These are phyloP conservation scores for Fratercula arctica DNA, from an alignment of 2,797 vertebrate species.

Conservation along the genomic window DNA sequence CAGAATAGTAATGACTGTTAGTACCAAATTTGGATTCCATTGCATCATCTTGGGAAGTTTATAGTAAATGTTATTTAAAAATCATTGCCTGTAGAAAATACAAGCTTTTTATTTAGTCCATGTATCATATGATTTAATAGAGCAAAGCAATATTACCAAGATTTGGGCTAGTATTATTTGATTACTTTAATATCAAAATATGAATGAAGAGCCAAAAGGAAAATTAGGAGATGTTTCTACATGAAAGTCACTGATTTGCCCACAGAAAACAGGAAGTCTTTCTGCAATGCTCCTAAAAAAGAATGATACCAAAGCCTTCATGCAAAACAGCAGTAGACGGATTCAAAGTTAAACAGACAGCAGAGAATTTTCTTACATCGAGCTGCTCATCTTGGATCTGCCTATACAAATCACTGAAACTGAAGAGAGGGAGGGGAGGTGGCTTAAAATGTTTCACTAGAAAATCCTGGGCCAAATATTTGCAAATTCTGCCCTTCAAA, in stretches of 20 bases:
- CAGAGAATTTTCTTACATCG: not conserved
- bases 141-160: not conserved
- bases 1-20: not conserved
- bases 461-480: not conserved
- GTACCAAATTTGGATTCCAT: not conserved
- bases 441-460: not conserved
- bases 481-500: not conserved
- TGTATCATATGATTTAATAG: not conserved
- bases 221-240: not conserved
- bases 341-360: not conserved
- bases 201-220: not conserved
- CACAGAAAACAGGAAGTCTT: not conserved
- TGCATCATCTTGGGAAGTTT: not conserved
- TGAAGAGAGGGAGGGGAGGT: rapidly evolving
- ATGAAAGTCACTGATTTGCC: not conserved
- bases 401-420: not conserved
- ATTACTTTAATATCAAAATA: not conserved
- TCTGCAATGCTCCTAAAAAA: not conserved
- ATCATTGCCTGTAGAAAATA: not conserved
- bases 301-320: not conserved
- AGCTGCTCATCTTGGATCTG: not conserved
- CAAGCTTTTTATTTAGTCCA: not conserved
- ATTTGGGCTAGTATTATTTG: not conserved
- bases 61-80: not conserved
- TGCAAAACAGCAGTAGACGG: not conserved